Evolutionary conservation across 2,113 vertebrate genomes (phyloP).

Genomic region (Zonotrichia leucophrys): DNA sequence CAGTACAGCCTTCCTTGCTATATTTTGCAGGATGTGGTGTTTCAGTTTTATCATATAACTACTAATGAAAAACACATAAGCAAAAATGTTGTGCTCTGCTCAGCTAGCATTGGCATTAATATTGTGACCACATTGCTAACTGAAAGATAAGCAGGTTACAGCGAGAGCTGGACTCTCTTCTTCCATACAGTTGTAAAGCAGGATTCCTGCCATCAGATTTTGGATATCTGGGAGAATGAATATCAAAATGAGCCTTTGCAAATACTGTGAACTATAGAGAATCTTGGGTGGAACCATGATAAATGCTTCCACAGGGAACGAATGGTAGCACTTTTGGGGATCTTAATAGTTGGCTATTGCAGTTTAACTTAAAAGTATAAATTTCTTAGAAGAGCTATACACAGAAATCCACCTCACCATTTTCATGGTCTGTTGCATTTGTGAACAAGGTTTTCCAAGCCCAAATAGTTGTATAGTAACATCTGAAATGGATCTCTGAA

Average conservation of each 20-base stretch:
- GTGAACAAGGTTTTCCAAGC: not conserved
- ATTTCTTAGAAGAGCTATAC: not conserved
- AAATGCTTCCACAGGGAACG: not conserved
- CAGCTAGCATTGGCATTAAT: not conserved
- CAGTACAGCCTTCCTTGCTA: not conserved
- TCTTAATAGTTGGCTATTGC: not conserved
- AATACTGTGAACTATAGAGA: not conserved
- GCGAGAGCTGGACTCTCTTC: not conserved
- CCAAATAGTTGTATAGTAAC: not conserved
- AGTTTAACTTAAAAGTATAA: not conserved
- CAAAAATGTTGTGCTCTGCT: not conserved
- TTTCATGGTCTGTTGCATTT: not conserved
- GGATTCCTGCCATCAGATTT: not conserved
- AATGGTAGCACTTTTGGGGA: not conserved
- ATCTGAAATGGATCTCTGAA: not conserved
- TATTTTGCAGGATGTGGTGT: not conserved
- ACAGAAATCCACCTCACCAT: not conserved
- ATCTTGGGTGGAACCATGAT: fast-evolving
- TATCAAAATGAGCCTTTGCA: not conserved
- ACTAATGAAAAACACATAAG: not conserved
- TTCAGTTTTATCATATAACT: not conserved
- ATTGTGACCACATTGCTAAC: not conserved
- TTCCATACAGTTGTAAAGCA: not conserved
- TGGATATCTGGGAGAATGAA: not conserved
- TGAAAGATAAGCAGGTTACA: not conserved